Base-by-base conservation (phyloP, 2,888 invertebrate species). In the Drosophila neotestacea region DNA sequence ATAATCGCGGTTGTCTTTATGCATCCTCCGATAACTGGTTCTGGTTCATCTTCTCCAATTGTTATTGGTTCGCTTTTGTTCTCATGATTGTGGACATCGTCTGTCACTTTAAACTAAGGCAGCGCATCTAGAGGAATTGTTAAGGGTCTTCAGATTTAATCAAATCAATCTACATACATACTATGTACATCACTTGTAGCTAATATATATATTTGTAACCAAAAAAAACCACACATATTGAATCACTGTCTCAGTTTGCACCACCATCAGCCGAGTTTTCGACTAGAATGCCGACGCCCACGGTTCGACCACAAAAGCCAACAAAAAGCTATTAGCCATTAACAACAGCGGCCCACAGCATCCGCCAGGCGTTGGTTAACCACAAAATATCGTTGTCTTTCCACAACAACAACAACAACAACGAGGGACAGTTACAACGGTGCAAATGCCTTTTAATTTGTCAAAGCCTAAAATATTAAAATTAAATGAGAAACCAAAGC, bases 381-480 rank as follows among this genome's bases (percentile, higher is more conserved):
- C 85, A 73, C 85, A 89, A 87, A 87, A 85, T 88, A 85, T 88
- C 70, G 89, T 73, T 86, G 84, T 73, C 73, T 78, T 58, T 58
- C 70, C 51, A 13, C 39, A 51, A 11, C 62, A 70, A 34, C 39
- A 62, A 30, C 38, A 70, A 51, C 42, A 13, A 39, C 51, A 30
- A 32, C 39, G 6, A 58, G 61, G 64, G 69, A 72, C 78, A 70
- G 77, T 82, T 66, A 85, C 88, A 84, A 85, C 84, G 70, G 88
- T 88, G 88, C 88, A 85, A 85, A 89, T 89, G 88, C 78, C 88
- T 85, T 87, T 86, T 86, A 88, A 89, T 86, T 86, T 89, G 85
- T 86, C 89, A 89, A 87, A 85, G 89, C 84, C 81, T 84, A 86
- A 84, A 84, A 84, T 84, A 84, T 84, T 88, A 84, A 84, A 84